Base-by-base conservation (phyloP, 2,888 invertebrate species). In the Tupiocoris notatus region DNA sequence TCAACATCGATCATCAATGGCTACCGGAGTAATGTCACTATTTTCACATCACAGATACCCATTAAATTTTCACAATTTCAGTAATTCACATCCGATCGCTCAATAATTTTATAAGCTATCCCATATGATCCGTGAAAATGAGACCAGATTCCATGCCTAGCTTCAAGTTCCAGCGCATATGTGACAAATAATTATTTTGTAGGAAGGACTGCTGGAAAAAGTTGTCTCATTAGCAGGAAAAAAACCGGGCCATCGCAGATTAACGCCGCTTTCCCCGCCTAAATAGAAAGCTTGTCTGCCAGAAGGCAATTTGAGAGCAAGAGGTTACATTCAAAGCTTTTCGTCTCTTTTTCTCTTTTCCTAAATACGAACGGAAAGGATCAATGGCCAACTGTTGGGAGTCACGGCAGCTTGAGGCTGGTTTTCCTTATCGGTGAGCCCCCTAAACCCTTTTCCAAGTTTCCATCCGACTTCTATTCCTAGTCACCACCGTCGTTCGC, bases 311-410 rank as follows among this genome's bases (percentile, higher is more conserved):
- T 39, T 39, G 3, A 12, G 39, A 39, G 39, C 39, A 39, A 3
- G 39, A 39, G 39, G 39, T 39, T 39, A 39, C 39, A 39, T 39
- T 12, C 39, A n/a, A 39, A 39, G 39, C 39, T 39, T 3, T 39
- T 39, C 39, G 3, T 3, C 39, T 39, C 39, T 39, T 61, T 61
- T 12, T 18, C 61, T 61, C 21, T 22, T 64, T 22, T 22, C 24
- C 64, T 64, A 64, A 64, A 64, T 64, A 64, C 64, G 23, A 64
- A 23, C 64, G 64, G 64, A 64, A 64, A 64, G 64, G 64, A 64
- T 64, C 64, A 64, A 64, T 64, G 64, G 64, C 64, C 21, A 64
- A 64, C 64, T 23, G 64, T 64, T 64, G 23, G 64, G 64, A 64
- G 64, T 64, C 64, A 64, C 64, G 64, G 64, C 64, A 64, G 64